Evolutionary conservation across 2,888 invertebrate genomes (phyloP).

Genomic region (Lysandra bellargus): DNA sequence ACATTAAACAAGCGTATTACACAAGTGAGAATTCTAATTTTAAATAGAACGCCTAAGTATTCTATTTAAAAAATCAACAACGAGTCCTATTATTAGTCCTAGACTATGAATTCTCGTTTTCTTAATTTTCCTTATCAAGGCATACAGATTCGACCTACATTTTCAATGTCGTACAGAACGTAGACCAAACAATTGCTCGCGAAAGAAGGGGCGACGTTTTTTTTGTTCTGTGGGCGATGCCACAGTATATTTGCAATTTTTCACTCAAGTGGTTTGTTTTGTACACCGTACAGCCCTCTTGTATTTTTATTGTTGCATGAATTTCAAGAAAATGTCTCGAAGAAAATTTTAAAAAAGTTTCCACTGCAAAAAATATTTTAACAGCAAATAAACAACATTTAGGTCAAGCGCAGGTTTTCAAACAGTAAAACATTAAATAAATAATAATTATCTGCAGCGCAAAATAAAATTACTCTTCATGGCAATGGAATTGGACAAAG

Average conservation of each 20-base stretch:
- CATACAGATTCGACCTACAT: conserved; percentile 20
- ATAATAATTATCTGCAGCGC: neutral
- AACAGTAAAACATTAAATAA: neutral
- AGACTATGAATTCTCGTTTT: neutral
- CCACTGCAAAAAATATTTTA: neutral
- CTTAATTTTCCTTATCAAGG: neutral
- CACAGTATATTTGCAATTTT: neutral
- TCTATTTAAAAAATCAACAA: neutral
- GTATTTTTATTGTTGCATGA: neutral
- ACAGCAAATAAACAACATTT: neutral
- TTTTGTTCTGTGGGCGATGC: neutral
- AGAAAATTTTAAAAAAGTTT: neutral
- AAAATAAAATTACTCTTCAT: neutral
- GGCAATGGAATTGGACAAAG: neutral
- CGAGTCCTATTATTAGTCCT: neutral
- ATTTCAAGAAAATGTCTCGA: neutral
- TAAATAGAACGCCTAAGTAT: too few species aligned
- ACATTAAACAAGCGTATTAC: too few species aligned
- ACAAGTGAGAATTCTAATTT: too few species aligned
- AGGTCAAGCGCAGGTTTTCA: neutral
- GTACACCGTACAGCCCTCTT: neutral
- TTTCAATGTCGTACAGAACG: conserved; percentile 25
- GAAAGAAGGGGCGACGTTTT: neutral
- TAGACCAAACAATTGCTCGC: conserved; percentile 14
- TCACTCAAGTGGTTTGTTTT: conserved; percentile 13